Base-by-base conservation (phyloP, 2,888 invertebrate species). In the Alcis repandata region DNA sequence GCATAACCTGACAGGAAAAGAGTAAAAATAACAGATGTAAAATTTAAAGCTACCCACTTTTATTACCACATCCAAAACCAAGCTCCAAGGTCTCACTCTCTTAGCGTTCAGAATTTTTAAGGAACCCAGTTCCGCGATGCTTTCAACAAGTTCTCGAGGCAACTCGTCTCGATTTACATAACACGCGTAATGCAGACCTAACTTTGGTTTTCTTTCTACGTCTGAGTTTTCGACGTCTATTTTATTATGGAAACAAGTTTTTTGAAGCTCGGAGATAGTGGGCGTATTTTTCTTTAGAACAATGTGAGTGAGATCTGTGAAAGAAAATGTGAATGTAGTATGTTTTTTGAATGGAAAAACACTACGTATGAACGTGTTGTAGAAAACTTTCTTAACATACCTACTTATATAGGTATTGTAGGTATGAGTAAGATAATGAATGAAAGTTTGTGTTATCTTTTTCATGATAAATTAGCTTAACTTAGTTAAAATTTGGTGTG, bases 31-130 rank as follows among this genome's bases (percentile, higher is more conserved):
- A 27, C 2, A 27, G 6, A 27, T 4, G 27, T 27, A 9, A 36
- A 36, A 36, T 3, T 10, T 11, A 7, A 36, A 36, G 10, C 36
- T 10, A 7, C 36, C 36, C 3, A 40, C 46, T 60, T 58, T 41
- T 63, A 67, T 69, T 70, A 70, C 67, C 51, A 53, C 40, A 63
- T 72, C 66, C 68, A 67, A 63, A 65, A 70, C 71, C 64, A 69
- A 65, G 66, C 59, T 59, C 66, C 38, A 63, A 59, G 62, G 76
- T 84, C 85, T 87, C 86, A 85, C 81, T 84, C 80, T 85, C 80
- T 84, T 83, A 78, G 74, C 81, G 80, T 80, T 83, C 76, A 86
- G 86, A 90, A 89, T 90, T 87, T 90, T 89, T 88, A 87, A 89
- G 79, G 75, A 79, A 79, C 77, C 74, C 79, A 79, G 79, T 80